These are phyloP conservation scores for Strigamia maritima DNA, from an alignment of 2,888 invertebrate species.

Conservation along the genomic window DNA sequence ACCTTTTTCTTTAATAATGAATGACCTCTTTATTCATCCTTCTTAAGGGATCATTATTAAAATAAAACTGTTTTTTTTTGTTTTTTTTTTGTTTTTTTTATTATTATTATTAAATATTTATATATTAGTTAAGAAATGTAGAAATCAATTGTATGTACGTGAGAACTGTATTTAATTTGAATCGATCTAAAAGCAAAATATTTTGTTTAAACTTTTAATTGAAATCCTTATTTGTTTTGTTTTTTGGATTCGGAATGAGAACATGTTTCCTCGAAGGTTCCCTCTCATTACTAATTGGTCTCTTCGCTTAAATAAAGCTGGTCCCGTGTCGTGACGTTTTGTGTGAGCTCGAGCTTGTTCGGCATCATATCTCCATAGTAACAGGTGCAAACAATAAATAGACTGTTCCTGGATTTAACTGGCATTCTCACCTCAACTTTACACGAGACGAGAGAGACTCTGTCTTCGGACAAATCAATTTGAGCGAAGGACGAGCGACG, in stretches of 20 bases:
- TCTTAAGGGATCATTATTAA: not conserved
- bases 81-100: not conserved
- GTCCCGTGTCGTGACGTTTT: not conserved
- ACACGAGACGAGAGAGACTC: not conserved
- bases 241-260: not conserved
- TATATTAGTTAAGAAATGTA: no score
- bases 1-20: no score
- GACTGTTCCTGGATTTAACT: not conserved
- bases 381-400: constrained; percentile 1
- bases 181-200: no score
- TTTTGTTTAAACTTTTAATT: not conserved
- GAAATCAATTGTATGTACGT: no score
- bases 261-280: not conserved
- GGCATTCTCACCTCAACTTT: constrained; percentile 1
- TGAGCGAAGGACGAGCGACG: not conserved
- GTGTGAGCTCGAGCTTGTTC: not conserved
- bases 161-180: not conserved
- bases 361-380: not conserved
- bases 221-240: not conserved
- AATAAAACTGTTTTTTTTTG: not conserved
- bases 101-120: no score
- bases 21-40: not conserved
- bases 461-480: not conserved
- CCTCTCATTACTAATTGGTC: not conserved
- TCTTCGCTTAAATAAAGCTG: constrained; percentile 7